A percentile compares a stretch with the other conserved stretches of the same genome.
phyloP scores from a whole-genome alignment of 2,113 vertebrate species.

The Notechis scutatus region DNA sequence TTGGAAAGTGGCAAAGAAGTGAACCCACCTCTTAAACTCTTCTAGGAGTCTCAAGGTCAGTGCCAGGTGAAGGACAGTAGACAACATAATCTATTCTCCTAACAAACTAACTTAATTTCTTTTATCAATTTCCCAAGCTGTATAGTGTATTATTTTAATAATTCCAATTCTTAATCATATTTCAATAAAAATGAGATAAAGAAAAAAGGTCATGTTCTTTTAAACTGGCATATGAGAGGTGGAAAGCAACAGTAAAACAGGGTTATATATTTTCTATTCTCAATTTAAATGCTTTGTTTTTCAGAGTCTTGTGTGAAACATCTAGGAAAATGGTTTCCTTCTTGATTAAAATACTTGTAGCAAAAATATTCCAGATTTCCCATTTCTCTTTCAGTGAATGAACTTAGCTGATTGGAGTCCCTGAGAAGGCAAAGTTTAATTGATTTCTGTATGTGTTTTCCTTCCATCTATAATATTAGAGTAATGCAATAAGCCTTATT shows the following conservation, averaged over 20 bases:
- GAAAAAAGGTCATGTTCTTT: slow-evolving; percentile 43
- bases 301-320: slow-evolving; percentile 49
- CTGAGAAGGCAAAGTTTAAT: slow-evolving; percentile 33
- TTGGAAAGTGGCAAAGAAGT: neutral
- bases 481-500: slow-evolving; percentile 45
- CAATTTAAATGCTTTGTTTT: slow-evolving; percentile 72
- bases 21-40: neutral
- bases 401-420: slow-evolving; percentile 41
- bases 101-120: neutral
- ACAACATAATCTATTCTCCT: neutral
- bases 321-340: slow-evolving; percentile 40
- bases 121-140: slow-evolving; percentile 44
- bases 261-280: slow-evolving; percentile 57
- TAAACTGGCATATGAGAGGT: slow-evolving; percentile 18
- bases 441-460: neutral
- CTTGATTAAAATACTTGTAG: slow-evolving; percentile 63
- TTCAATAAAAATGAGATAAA: slow-evolving; percentile 44
- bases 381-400: slow-evolving; percentile 46
- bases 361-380: slow-evolving; percentile 59
- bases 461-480: slow-evolving; percentile 34
- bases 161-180: slow-evolving; percentile 38
- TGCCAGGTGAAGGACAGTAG: neutral
- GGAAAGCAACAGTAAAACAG: slow-evolving; percentile 31
- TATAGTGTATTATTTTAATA: slow-evolving; percentile 41
- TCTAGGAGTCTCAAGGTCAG: neutral